These are phyloP conservation scores for Actenoides lindsayi DNA, from an alignment of 2,113 vertebrate species.

Conservation along the genomic window DNA sequence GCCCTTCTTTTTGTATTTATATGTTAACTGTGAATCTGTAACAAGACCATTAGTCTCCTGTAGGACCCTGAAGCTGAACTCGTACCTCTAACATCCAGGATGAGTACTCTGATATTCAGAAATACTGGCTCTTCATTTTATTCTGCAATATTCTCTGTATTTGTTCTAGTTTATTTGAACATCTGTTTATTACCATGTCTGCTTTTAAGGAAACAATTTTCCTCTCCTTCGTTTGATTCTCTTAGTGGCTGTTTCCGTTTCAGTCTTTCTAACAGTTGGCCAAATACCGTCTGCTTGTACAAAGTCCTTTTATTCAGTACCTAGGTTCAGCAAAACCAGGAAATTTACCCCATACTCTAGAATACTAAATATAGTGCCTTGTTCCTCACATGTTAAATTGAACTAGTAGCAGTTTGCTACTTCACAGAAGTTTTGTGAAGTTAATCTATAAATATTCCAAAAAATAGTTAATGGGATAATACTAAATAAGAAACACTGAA, in stretches of 20 bases:
- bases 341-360: background rate
- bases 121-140: background rate
- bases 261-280: background rate
- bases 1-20: background rate
- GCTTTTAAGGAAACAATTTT: background rate
- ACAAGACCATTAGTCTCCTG: background rate
- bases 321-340: background rate
- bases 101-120: background rate
- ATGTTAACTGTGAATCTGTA: background rate
- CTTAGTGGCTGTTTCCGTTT: background rate
- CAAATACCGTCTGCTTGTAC: background rate
- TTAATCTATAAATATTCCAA: background rate
- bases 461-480: background rate
- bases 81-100: background rate
- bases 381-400: background rate
- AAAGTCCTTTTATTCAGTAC: background rate
- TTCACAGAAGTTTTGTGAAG: background rate
- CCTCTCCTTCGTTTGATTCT: background rate
- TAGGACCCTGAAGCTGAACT: background rate
- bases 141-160: background rate
- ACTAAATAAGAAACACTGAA: background rate
- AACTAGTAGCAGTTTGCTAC: background rate
- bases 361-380: background rate
- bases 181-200: background rate
- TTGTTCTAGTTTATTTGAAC: background rate